Evolutionary conservation across 2,113 vertebrate genomes (phyloP).

Genomic region (Myodes glareolus): DNA sequence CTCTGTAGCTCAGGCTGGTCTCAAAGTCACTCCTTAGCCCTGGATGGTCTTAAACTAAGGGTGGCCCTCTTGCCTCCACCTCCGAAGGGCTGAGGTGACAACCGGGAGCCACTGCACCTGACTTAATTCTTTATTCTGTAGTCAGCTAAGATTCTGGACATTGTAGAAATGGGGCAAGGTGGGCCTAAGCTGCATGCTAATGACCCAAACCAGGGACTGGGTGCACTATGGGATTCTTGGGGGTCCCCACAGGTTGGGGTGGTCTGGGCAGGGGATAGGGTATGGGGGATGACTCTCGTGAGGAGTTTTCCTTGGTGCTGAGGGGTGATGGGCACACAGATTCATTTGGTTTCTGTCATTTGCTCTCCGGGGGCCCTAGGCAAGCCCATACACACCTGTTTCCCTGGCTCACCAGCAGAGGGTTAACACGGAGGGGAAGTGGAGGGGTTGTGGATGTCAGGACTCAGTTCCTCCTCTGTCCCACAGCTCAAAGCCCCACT

Average conservation of each 20-base stretch:
- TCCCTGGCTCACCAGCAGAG: neutral
- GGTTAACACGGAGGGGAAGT: neutral
- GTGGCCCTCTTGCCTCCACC: neutral
- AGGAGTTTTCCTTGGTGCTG: neutral
- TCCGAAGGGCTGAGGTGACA: neutral
- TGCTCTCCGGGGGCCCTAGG: neutral
- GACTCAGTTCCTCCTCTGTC: neutral
- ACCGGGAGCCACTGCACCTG: rapidly evolving
- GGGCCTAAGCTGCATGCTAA: neutral
- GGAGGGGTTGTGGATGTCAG: neutral
- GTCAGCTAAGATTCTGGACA: neutral
- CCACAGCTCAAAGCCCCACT: conserved; percentile 94
- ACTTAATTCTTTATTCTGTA: neutral
- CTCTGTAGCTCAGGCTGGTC: neutral
- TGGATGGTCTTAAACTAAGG: neutral
- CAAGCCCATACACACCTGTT: neutral
- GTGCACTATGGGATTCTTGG: neutral
- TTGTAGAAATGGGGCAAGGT: neutral
- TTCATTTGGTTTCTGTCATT: neutral
- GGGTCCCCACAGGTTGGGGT: neutral
- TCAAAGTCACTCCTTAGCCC: neutral
- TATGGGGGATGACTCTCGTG: neutral
- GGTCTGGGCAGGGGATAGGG: neutral
- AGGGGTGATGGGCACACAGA: neutral
- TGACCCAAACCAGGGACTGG: neutral